phyloP scores from a whole-genome alignment of 2,797 vertebrate species.

The Falco novaeseelandiae region DNA sequence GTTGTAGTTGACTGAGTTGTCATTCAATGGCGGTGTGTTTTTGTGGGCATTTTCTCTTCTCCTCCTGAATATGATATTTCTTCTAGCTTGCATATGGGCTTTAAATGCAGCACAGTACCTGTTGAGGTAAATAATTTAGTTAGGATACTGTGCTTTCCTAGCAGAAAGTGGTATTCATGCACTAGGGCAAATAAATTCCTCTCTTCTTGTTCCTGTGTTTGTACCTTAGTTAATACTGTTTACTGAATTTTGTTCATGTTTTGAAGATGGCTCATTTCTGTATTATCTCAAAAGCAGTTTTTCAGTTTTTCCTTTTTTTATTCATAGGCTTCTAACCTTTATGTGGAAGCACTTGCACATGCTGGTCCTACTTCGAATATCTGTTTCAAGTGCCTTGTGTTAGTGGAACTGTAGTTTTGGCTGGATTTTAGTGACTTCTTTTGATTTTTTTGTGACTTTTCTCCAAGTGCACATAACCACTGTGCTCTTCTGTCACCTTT shows the following conservation, averaged over 20 bases:
- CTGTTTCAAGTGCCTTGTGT: not conserved
- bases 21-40: accelerated
- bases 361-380: not conserved
- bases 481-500: not conserved
- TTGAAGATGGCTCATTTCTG: not conserved
- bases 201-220: not conserved
- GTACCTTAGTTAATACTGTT: not conserved
- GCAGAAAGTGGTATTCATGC: not conserved
- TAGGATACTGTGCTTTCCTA: not conserved
- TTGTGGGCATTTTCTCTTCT: too few relatives aligned
- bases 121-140: not conserved
- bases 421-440: not conserved
- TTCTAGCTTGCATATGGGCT: not conserved
- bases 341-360: not conserved
- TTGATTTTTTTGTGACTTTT: not conserved
- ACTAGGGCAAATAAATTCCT: not conserved
- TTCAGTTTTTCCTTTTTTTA: not conserved
- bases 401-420: not conserved
- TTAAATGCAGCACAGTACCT: not conserved
- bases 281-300: not conserved
- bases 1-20: not conserved
- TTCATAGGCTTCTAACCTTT: not conserved
- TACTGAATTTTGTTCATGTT: not conserved
- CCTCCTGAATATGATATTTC: not conserved
- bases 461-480: not conserved